Percentiles rank a stretch among this genome's conserved stretches.
These are phyloP conservation scores for Trissolcus brochymenae DNA, from an alignment of 2,888 invertebrate species.

Conservation along the genomic window DNA sequence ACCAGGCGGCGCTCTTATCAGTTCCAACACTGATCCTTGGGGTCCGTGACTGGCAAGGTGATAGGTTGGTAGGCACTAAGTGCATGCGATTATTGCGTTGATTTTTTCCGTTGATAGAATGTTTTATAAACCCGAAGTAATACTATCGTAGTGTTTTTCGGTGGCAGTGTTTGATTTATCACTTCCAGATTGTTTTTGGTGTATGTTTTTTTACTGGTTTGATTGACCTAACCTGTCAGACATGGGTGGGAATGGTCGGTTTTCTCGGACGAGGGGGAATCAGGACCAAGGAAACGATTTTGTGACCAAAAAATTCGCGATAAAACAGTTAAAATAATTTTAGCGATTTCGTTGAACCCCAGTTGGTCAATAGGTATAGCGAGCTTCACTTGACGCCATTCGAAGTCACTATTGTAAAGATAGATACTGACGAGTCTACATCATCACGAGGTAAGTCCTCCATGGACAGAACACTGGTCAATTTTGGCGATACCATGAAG, in stretches of 20 bases:
- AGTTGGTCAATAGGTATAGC: neutral
- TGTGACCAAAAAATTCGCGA: neutral
- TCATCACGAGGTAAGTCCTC: neutral
- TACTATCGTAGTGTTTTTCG: neutral
- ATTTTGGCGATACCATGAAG: neutral
- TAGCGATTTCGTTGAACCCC: neutral
- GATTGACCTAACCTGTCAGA: neutral
- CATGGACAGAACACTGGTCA: neutral
- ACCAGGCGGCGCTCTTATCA: too few relatives aligned
- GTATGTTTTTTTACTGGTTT: too few relatives aligned
- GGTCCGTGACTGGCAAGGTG: constrained; percentile 4
- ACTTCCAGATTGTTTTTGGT: neutral
- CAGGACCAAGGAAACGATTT: neutral
- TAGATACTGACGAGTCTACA: neutral
- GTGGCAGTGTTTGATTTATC: neutral
- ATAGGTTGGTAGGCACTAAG: constrained; percentile 4
- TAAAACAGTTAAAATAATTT: too few relatives aligned
- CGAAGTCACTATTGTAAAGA: neutral
- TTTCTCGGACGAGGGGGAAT: neutral
- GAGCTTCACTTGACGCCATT: neutral
- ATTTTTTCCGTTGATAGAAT: neutral
- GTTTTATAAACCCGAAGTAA: neutral
- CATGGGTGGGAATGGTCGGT: neutral
- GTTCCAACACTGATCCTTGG: too few relatives aligned
- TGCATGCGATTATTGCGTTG: constrained; percentile 3